Evolutionary conservation across 2,888 invertebrate genomes (phyloP), one percentile per base, ranked within the genome.

Genomic region (Panopea generosa): DNA sequence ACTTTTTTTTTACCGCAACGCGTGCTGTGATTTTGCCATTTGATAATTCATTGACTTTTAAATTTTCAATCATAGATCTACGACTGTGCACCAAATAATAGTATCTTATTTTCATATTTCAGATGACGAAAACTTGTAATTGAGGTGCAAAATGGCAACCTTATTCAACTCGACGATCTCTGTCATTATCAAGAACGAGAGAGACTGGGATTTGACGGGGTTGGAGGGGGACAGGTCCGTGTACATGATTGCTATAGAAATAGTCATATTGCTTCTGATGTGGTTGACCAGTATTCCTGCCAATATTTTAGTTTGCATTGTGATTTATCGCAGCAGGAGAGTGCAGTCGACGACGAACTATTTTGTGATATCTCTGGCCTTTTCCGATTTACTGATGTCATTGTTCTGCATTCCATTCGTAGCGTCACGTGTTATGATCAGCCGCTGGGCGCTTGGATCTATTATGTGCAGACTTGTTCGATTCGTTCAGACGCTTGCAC

Each of bases 291-390:
- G 87, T n/a, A 59, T 88, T 20, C 43, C 87, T 6, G 89, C 90
- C 18, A 92, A 92, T 80, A 45, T 80, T 9, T 76, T 92, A 14
- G 91, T 91, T 2, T 89, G 90, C 33, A 18, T 91, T 7, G 92
- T 92, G n/a, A 90, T 92, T 47, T 84, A 87, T 65, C 81, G 90
- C 11, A 90, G 90, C 68, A 77, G 91, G n/a, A 85, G 92, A 22
- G 86, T 92, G 6, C 92, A 92, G 84, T 91, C 91, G 14, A 92
- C 92, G 16, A 92, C 92, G 20, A 92, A 92, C 70, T 91, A 87
- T 71, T 92, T 92, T 77, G 89, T 92, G 3, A 84, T 90, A 7
- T 87, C 90, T 0, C 63, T 92, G 45, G 90, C 91, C 4, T 29
- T 73, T 7, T 75, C 87, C 0, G 91, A 92, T 69, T 47, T 91